These are phyloP conservation scores for Bubo scandiacus DNA, from an alignment of 2,113 vertebrate genomes.

Conservation along the genomic window DNA sequence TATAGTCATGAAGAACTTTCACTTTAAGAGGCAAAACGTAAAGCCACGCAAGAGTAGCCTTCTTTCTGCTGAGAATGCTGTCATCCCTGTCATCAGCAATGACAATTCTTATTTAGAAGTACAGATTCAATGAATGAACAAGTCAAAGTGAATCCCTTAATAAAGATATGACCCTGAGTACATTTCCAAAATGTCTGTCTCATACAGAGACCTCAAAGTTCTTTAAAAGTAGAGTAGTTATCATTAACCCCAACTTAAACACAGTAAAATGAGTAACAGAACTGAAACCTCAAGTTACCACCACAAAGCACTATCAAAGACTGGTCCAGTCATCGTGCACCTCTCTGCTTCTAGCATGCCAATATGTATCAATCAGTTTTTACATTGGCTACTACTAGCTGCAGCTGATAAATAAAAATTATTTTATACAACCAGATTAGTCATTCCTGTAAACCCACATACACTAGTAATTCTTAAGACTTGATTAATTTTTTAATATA, in stretches of 20 bases:
- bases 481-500: neutral
- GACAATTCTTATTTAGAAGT: neutral
- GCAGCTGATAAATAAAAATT: neutral
- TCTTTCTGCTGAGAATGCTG: neutral
- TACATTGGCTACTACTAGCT: neutral
- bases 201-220: neutral
- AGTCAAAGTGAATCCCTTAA: neutral
- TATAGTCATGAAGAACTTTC: neutral
- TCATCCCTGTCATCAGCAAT: neutral
- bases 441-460: neutral
- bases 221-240: neutral
- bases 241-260: neutral
- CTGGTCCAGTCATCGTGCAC: neutral
- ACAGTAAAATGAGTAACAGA: neutral
- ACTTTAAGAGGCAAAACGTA: neutral
- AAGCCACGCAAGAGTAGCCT: neutral
- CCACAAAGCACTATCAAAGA: neutral
- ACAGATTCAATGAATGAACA: neutral
- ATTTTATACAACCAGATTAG: neutral
- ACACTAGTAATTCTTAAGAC: neutral
- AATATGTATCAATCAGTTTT: neutral
- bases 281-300: neutral
- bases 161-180: neutral
- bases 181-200: neutral
- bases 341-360: neutral